Percentiles rank a stretch among this genome's conserved stretches.
Conservation (phyloP, 2,797 vertebrate species). For the Hoplostethus atlanticus region DNA sequence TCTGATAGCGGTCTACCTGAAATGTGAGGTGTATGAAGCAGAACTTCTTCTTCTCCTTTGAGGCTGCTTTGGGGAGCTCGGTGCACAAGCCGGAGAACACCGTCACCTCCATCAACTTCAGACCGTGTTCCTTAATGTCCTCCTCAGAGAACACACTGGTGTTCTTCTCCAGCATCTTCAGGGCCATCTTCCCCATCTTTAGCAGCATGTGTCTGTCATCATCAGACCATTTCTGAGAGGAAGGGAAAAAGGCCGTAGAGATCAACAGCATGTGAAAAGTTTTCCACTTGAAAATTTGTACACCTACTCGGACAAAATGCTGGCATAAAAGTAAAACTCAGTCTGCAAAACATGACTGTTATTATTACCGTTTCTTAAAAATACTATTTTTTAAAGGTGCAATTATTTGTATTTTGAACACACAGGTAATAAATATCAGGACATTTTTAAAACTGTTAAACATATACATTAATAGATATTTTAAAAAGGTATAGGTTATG, state of each 20-base stretch:
- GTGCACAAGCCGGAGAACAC: slow-evolving; percentile 75
- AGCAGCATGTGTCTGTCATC: slow-evolving; percentile 48
- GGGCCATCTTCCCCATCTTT: slow-evolving; percentile 76
- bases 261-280: background rate
- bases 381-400: no score
- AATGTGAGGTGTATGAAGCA: slow-evolving; percentile 76
- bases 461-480: no score
- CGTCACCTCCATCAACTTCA: slow-evolving; percentile 60
- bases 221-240: slow-evolving; percentile 66
- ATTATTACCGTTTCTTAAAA: background rate
- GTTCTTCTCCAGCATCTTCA: slow-evolving; percentile 68
- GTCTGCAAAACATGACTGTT: background rate
- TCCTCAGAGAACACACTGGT: slow-evolving; percentile 65
- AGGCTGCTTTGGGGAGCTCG: slow-evolving; percentile 51
- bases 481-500: no score
- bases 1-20: slow-evolving; percentile 64
- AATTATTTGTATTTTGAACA: no score
- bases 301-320: background rate
- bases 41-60: slow-evolving; percentile 49
- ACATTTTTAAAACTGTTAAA: no score
- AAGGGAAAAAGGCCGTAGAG: background rate
- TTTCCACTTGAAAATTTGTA: no score
- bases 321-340: background rate
- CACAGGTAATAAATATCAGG: no score
- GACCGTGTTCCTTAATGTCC: slow-evolving; percentile 47